phyloP scores from a whole-genome alignment of 1,140 invertebrate species.

The Pseudomyrmex flavicornis region DNA sequence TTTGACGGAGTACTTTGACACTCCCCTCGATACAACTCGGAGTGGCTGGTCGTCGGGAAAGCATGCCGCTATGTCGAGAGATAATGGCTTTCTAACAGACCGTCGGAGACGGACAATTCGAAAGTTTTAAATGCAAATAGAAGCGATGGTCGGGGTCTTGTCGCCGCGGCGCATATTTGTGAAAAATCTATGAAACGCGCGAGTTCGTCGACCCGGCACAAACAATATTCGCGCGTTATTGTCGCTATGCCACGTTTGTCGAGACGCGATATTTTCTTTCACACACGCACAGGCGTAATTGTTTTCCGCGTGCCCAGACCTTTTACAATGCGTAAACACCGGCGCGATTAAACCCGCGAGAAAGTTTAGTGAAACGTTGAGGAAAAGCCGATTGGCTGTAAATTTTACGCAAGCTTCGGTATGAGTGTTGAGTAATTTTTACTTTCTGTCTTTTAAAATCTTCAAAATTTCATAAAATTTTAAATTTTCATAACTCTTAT shows the following conservation, averaged over 20 bases:
- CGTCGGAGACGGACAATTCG: conserved; percentile 47
- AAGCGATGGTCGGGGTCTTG: conserved; percentile 33
- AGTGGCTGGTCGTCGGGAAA: neutral
- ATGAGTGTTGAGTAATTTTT: too few relatives aligned
- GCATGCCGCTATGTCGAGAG: conserved; percentile 1
- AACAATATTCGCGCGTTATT: conserved; percentile 9
- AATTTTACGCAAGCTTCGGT: neutral
- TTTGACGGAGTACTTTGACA: neutral
- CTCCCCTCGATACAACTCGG: conserved; percentile 4
- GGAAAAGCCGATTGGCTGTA: conserved; percentile 8
- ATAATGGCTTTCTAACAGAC: conserved; percentile 66
- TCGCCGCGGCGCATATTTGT: neutral
- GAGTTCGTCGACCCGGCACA: conserved; percentile 33
- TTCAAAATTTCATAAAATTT: neutral
- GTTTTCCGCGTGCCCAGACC: conserved; percentile 40
- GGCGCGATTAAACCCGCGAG: conserved; percentile 43
- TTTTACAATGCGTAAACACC: conserved; percentile 42
- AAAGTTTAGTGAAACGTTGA: conserved; percentile 56
- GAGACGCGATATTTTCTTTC: conserved; percentile 60
- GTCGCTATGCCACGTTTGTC: neutral
- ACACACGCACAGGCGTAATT: conserved; percentile 12
- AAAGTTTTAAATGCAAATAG: conserved; percentile 72
- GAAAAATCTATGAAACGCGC: conserved; percentile 41
- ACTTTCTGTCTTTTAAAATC: too few relatives aligned
- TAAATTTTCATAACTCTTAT: neutral